Evolutionary conservation across 2,113 vertebrate species (phyloP).

Genomic region (Furnarius figulus): DNA sequence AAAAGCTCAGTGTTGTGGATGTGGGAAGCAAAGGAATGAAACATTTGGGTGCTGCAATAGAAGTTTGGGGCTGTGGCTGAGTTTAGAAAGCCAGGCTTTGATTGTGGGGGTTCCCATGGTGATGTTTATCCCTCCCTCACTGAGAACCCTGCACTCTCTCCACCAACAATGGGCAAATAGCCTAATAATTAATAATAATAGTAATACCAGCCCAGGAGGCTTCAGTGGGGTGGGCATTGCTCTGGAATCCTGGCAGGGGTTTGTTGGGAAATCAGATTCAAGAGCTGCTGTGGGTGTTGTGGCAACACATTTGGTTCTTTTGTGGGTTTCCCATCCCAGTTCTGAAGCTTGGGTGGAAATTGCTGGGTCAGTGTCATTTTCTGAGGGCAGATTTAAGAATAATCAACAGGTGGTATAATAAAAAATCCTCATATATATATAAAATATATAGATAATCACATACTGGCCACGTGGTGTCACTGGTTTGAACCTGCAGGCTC

Average conservation of each 20-base stretch:
- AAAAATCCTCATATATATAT: neutral
- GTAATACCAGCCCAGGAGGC: neutral
- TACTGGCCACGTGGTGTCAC: neutral
- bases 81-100: conserved; percentile 20
- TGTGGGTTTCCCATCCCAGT: neutral
- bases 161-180: neutral
- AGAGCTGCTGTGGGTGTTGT: neutral
- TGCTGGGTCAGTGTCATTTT: neutral
- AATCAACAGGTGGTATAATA: neutral
- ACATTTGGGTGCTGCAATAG: neutral
- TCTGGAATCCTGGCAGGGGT: neutral
- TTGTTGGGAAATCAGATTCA: neutral
- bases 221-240: neutral
- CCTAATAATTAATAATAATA: neutral
- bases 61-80: conserved; percentile 30
- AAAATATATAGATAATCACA: neutral
- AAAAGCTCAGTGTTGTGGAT: neutral
- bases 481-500: neutral
- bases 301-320: neutral
- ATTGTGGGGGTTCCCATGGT: conserved; percentile 26
- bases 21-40: neutral
- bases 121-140: neutral
- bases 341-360: neutral
- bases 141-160: neutral
- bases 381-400: neutral